Evolutionary conservation across 2,113 vertebrate species (phyloP).

Genomic region (Taurulus bubalis): DNA sequence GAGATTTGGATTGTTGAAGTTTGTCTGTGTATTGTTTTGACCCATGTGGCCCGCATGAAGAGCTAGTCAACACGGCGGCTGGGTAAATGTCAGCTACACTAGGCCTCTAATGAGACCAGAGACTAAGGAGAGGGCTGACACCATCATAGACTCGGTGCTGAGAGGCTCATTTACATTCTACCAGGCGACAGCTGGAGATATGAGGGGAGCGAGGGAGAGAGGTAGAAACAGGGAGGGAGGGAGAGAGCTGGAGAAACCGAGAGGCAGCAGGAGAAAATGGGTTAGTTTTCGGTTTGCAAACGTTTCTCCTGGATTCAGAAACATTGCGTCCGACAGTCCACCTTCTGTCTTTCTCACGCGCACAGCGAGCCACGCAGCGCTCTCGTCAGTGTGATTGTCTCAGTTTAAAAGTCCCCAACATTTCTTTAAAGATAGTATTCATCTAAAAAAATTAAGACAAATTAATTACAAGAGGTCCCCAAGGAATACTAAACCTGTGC

Average conservation of each 20-base stretch:
- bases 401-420: background rate
- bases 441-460: too few relatives aligned
- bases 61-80: conserved; percentile 61
- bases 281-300: conserved; percentile 40
- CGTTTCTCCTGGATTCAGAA: background rate
- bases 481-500: too few relatives aligned
- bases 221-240: background rate
- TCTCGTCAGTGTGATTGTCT: background rate
- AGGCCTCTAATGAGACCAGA: conserved; percentile 72
- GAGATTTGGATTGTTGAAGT: conserved; percentile 33
- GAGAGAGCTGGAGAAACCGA: conserved; percentile 17
- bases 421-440: background rate
- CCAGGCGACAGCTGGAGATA: conserved; percentile 70
- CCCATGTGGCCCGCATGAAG: conserved; percentile 60
- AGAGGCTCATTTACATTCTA: conserved; percentile 77
- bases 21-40: conserved; percentile 63
- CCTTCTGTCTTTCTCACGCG: background rate
- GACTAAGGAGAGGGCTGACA: conserved; percentile 72
- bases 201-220: conserved; percentile 27
- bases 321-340: background rate
- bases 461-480: too few relatives aligned
- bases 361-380: background rate
- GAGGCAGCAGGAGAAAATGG: conserved; percentile 14
- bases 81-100: conserved; percentile 75
- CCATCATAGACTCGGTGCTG: conserved; percentile 60